Evolutionary conservation across 2,113 vertebrate genomes (phyloP).

Genomic region (human (Homo sapiens)): GRCh38 chr1:50582001-50582500

Average conservation of each 20-base stretch:
- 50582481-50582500: too few relatives aligned
- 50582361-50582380: slow-evolving; percentile 48
- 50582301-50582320: neutral
- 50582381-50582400: neutral
- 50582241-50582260: neutral
- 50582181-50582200: neutral
- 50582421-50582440: too few relatives aligned
- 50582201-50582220: neutral
- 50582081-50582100: neutral
- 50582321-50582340: neutral
- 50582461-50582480: too few relatives aligned
- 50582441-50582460: too few relatives aligned
- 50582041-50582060: neutral
- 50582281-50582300: neutral
- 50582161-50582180: neutral
- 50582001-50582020: slow-evolving; percentile 47
- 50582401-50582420: neutral
- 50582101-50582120: neutral
- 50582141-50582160: slow-evolving; percentile 29
- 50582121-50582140: slow-evolving; percentile 24
- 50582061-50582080: neutral
- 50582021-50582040: neutral
- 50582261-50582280: neutral
- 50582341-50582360: neutral
- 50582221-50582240: neutral